Percentiles rank a stretch among this genome's conserved stretches.
Evolutionary conservation across 2,113 vertebrate species (phyloP).

Genomic region (Gavialis gangeticus): DNA sequence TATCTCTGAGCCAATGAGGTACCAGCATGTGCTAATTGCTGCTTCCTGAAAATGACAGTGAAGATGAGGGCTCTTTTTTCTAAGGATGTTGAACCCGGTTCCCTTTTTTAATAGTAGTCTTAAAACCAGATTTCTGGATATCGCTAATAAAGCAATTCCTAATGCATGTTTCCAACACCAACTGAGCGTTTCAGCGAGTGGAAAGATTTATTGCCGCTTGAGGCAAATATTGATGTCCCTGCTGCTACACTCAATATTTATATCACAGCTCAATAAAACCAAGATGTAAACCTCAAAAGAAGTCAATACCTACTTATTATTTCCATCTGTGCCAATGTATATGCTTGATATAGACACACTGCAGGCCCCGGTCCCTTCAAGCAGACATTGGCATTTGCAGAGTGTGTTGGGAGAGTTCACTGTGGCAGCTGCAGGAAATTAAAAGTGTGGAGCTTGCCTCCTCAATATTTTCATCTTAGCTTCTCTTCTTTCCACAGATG

Average conservation of each 20-base stretch:
- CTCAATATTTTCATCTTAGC: not conserved
- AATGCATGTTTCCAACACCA: not conserved
- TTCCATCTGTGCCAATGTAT: not conserved
- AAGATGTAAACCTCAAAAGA: constrained; percentile 53
- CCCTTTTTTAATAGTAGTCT: not conserved
- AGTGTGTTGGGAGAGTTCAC: no score
- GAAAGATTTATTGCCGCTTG: constrained; percentile 61
- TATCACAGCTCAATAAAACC: constrained; percentile 19
- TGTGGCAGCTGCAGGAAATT: constrained; percentile 52
- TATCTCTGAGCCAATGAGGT: constrained; percentile 15
- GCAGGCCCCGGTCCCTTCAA: constrained; percentile 1
- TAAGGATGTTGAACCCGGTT: not conserved
- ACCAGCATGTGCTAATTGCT: constrained; percentile 32
- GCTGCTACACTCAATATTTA: constrained; percentile 1
- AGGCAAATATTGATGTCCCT: constrained; percentile 49
- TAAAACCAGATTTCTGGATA: constrained; percentile 21
- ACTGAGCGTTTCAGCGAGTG: constrained; percentile 22
- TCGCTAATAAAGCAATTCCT: constrained; percentile 33
- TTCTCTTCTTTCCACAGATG: not conserved
- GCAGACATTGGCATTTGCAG: no score
- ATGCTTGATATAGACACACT: not conserved
- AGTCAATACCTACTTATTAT: constrained; percentile 61
- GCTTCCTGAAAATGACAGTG: constrained; percentile 57
- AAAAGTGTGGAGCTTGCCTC: constrained; percentile 55
- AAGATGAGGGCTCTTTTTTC: constrained; percentile 24